Evolutionary conservation across 2,113 vertebrate genomes (phyloP).

Genomic region (Cheirogaleus medius): DNA sequence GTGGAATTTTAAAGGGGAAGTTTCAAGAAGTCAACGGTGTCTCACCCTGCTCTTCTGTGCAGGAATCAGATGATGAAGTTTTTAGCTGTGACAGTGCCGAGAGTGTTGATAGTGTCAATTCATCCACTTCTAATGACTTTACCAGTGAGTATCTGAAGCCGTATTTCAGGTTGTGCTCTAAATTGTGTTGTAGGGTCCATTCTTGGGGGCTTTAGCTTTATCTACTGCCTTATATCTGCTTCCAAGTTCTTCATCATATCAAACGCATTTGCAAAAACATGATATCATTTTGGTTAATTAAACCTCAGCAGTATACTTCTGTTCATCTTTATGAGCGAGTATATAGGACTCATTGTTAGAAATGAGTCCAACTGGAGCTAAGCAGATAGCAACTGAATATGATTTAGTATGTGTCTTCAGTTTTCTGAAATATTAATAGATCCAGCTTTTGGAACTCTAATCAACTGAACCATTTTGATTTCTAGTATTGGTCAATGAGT

Average conservation of each 20-base stretch:
- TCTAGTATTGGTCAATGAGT: background rate
- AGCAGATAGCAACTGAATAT: constrained; percentile 1
- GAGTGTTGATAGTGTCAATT: constrained; percentile 94
- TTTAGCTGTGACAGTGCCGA: constrained; percentile 95
- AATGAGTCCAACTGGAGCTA: background rate
- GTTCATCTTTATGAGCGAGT: background rate
- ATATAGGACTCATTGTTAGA: background rate
- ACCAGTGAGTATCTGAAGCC: constrained; percentile 89
- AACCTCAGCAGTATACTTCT: background rate
- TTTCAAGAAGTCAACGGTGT: constrained; percentile 95
- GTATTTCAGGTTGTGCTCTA: background rate
- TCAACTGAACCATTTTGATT: background rate
- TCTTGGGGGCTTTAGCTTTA: background rate
- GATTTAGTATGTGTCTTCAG: background rate
- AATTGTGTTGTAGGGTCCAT: background rate
- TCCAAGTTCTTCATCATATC: background rate
- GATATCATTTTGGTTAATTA: constrained; percentile 16
- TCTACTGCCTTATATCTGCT: background rate
- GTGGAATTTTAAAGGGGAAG: constrained; percentile 94
- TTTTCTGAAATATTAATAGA: background rate
- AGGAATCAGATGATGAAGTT: constrained; percentile 95
- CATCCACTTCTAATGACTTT: constrained; percentile 91
- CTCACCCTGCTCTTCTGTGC: constrained; percentile 92
- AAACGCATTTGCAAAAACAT: background rate
- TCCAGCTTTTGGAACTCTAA: background rate